Evolutionary conservation across 1,140 invertebrate species (phyloP).

Genomic region (Orius laevigatus): DNA sequence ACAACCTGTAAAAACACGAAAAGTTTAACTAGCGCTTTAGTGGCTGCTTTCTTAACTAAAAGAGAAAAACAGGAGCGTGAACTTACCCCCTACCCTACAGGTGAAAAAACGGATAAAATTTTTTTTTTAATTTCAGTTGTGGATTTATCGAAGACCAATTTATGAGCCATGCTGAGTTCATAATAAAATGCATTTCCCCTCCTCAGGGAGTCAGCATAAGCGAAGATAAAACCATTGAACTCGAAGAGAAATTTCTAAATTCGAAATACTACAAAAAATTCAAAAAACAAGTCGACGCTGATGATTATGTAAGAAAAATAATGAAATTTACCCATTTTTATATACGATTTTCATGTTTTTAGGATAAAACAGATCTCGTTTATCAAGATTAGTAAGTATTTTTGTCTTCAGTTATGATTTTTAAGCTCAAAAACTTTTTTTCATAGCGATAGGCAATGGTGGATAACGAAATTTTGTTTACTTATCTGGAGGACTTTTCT

Average conservation of each 20-base stretch:
- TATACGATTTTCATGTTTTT: background rate
- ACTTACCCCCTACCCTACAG: too few species aligned
- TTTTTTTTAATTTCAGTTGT: slow-evolving; percentile 32
- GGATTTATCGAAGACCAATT: slow-evolving; percentile 63
- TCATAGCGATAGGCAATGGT: slow-evolving; percentile 34
- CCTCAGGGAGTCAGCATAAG: too few species aligned
- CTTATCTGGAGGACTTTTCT: slow-evolving; percentile 48
- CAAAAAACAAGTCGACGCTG: too few species aligned
- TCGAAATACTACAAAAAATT: too few species aligned
- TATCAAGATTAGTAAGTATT: slow-evolving; percentile 2
- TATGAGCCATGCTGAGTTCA: slow-evolving; percentile 87
- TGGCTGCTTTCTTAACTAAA: too few species aligned
- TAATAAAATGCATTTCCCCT: slow-evolving; percentile 34
- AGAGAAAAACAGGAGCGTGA: too few species aligned
- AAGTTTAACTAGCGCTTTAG: too few species aligned
- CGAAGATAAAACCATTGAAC: too few species aligned
- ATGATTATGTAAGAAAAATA: too few species aligned
- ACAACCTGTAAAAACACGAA: too few species aligned
- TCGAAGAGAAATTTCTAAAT: too few species aligned
- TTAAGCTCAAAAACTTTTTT: slow-evolving; percentile 9
- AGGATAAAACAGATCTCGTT: background rate
- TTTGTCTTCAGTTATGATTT: background rate
- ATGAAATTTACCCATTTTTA: background rate
- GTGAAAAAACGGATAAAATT: too few species aligned
- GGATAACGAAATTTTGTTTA: slow-evolving; percentile 47